These are phyloP conservation scores for Liolophura sinensis DNA, from an alignment of 1,140 invertebrate genomes.

Conservation along the genomic window DNA sequence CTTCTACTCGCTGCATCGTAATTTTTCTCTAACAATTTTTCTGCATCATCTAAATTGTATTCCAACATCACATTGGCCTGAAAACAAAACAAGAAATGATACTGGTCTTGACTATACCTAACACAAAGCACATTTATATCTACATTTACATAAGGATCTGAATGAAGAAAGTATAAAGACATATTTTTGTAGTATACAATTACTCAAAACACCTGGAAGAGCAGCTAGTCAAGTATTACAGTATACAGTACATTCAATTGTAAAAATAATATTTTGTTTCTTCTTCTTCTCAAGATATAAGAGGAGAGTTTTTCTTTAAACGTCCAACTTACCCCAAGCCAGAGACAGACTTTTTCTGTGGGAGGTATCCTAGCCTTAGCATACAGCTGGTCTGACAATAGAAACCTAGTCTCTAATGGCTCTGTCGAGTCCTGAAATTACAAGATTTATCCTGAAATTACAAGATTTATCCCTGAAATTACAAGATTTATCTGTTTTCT, in stretches of 20 bases:
- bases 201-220: background rate
- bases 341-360: constrained; percentile 93
- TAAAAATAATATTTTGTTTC: background rate
- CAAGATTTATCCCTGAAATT: too few relatives aligned
- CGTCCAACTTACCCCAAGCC: constrained; percentile 79
- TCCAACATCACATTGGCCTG: constrained; percentile 98
- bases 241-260: background rate
- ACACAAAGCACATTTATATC: background rate
- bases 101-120: too few relatives aligned
- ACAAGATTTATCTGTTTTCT: too few relatives aligned
- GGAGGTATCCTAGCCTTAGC: constrained; percentile 85
- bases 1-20: constrained; percentile 84
- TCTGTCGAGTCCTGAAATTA: constrained; percentile 55
- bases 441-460: too few relatives aligned
- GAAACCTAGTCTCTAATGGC: constrained; percentile 84
- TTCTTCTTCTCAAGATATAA: background rate
- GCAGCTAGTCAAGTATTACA: background rate
- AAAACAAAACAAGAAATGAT: constrained; percentile 14
- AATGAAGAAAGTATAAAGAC: too few relatives aligned
- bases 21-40: constrained; percentile 84
- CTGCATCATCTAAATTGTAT: constrained; percentile 91
- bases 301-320: background rate
- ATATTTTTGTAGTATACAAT: too few relatives aligned
- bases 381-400: constrained; percentile 95
- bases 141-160: background rate